A percentile compares a stretch with the other conserved stretches of the same genome.
phyloP scores from a whole-genome alignment of 2,113 vertebrate genomes.

The Brachirus orientalis region DNA sequence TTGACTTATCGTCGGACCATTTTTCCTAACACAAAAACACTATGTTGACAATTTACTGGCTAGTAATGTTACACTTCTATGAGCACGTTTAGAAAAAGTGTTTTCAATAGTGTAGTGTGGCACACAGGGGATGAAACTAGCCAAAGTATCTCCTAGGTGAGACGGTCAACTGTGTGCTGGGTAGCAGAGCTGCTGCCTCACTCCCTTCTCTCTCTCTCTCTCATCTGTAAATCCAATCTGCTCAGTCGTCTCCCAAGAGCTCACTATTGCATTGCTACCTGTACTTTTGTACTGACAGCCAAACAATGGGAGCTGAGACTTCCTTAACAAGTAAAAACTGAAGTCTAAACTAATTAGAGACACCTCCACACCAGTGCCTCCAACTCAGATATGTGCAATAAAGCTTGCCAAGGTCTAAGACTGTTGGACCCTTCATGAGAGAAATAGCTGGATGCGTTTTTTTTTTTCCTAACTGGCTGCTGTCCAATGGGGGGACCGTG shows the following conservation, averaged over 20 bases:
- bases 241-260: constrained; percentile 39
- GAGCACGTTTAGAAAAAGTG: constrained; percentile 36
- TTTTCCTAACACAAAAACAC: constrained; percentile 45
- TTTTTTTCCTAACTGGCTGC: constrained; percentile 49
- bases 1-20: constrained; percentile 65
- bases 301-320: constrained; percentile 68
- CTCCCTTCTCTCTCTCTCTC: constrained; percentile 23
- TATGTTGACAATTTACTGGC: constrained; percentile 37
- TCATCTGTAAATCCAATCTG: constrained; percentile 16
- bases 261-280: constrained; percentile 35
- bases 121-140: constrained; percentile 15
- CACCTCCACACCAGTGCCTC: constrained; percentile 16
- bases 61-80: constrained; percentile 47
- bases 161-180: constrained; percentile 45
- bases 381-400: constrained; percentile 43
- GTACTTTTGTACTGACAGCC: constrained; percentile 55
- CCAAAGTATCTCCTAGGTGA: constrained; percentile 52
- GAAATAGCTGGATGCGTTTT: constrained; percentile 60
- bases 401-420: constrained; percentile 32
- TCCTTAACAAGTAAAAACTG: constrained; percentile 64
- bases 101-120: constrained; percentile 28
- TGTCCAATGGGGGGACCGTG: constrained; percentile 60
- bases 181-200: constrained; percentile 20
- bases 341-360: constrained; percentile 72
- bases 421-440: constrained; percentile 41